These are phyloP conservation scores for Entomobrya proxima DNA, from an alignment of 2,888 invertebrate species.

Conservation along the genomic window DNA sequence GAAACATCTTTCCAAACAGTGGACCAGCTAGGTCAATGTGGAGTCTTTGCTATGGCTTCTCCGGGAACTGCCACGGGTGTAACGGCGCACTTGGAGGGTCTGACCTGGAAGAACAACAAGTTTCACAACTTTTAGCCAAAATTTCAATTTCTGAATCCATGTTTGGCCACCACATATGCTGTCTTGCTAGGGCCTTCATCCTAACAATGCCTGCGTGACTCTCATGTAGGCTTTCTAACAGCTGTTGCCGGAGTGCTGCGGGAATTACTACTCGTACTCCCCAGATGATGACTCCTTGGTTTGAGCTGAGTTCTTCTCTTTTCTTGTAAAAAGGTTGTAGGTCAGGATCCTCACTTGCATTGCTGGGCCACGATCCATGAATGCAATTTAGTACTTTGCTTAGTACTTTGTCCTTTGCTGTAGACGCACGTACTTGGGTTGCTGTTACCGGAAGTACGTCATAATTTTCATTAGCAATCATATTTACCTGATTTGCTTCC, in stretches of 20 bases:
- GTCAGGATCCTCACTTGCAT: no score
- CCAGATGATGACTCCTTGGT: no score
- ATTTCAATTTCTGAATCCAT: conserved; percentile 62
- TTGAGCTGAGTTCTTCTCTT: no score
- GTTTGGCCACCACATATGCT: conserved; percentile 44
- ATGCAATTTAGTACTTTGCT: background rate
- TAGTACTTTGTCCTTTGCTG: background rate
- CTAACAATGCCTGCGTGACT: conserved; percentile 67
- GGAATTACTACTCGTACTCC: no score
- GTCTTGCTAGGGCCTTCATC: conserved; percentile 55
- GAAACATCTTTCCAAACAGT: conserved; percentile 39
- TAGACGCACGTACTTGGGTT: background rate
- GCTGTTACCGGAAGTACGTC: background rate
- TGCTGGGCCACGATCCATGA: conserved; percentile 1
- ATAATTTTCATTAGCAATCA: no score
- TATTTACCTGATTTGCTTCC: background rate
- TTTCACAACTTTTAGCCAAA: background rate
- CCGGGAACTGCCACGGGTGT: conserved; percentile 61
- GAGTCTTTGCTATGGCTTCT: conserved; percentile 55
- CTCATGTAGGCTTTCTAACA: no score
- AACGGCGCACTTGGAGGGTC: conserved; percentile 37
- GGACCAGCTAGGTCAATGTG: conserved; percentile 65
- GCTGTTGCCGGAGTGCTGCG: no score
- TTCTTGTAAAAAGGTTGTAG: no score
- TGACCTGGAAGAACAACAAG: background rate